These are phyloP conservation scores for Megastigmus dorsalis DNA, from an alignment of 2,888 invertebrate species.

Conservation along the genomic window DNA sequence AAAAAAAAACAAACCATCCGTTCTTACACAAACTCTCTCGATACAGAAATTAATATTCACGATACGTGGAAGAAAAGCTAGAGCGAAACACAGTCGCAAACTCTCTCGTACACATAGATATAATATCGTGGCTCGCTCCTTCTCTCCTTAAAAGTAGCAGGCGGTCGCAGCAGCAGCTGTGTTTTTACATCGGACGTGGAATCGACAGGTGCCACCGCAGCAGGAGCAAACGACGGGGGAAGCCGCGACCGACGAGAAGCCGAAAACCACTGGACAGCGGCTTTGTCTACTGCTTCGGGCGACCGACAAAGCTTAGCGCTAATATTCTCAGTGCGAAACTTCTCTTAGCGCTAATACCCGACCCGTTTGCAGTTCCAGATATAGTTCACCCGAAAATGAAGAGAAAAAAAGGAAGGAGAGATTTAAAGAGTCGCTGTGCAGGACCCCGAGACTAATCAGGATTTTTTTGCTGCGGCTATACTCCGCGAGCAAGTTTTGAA, in stretches of 20 bases:
- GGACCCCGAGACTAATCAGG: too few relatives aligned
- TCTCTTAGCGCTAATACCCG: neutral
- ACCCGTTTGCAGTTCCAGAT: neutral
- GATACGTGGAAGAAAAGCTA: neutral
- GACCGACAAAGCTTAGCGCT: conserved; percentile 33
- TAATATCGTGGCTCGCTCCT: neutral
- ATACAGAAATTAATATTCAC: neutral
- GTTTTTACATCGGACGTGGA: conserved; percentile 56
- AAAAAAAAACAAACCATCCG: conserved; percentile 16
- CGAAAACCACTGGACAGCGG: conserved; percentile 22
- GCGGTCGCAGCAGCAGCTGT: too few relatives aligned
- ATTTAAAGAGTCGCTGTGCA: neutral
- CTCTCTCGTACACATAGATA: too few relatives aligned
- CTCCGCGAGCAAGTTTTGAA: too few relatives aligned
- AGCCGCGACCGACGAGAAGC: conserved; percentile 36
- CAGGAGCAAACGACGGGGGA: conserved; percentile 26
- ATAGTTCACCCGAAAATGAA: neutral
- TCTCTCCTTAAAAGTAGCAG: neutral
- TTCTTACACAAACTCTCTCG: neutral
- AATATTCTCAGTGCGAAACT: conserved; percentile 29
- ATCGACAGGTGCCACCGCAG: conserved; percentile 69
- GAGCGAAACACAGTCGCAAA: too few relatives aligned
- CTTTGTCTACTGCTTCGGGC: neutral
- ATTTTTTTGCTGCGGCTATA: too few relatives aligned
- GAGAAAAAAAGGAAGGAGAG: too few relatives aligned